A percentile compares a stretch with the other conserved stretches of the same genome.
These are phyloP conservation scores for Scolopax rusticola DNA, from an alignment of 2,797 vertebrate species.

Conservation along the genomic window DNA sequence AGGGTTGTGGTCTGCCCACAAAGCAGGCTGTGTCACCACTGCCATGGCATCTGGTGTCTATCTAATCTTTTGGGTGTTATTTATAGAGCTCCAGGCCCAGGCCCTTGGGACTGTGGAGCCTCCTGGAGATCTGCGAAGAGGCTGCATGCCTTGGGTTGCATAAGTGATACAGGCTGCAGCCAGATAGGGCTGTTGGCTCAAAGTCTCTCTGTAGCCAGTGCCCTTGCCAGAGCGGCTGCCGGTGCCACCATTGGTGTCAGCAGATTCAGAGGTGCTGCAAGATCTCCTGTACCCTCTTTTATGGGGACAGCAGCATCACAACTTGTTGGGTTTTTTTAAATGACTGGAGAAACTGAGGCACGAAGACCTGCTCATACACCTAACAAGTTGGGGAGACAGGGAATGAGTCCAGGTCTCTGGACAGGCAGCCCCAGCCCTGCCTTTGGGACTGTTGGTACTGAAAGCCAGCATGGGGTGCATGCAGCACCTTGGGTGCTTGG, in stretches of 20 bases:
- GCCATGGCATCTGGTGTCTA: not conserved
- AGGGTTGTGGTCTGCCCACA: not conserved
- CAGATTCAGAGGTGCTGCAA: not conserved
- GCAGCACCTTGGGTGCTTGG: too few relatives aligned
- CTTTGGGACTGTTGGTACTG: not conserved
- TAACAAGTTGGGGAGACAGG: rapidly evolving
- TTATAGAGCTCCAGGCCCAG: slow-evolving; percentile 48
- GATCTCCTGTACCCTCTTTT: not conserved
- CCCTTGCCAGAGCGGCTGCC: not conserved
- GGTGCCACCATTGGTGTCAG: rapidly evolving
- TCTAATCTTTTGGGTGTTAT: slow-evolving; percentile 60
- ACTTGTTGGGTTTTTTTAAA: not conserved
- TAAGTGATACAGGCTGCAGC: not conserved
- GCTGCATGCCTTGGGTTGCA: not conserved
- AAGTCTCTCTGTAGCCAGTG: not conserved
- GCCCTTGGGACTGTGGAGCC: not conserved
- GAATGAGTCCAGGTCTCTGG: not conserved
- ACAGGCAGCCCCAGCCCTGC: not conserved
- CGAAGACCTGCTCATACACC: rapidly evolving
- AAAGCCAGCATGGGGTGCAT: not conserved
- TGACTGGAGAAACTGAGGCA: not conserved
- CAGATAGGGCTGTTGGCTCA: rapidly evolving
- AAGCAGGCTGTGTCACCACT: not conserved
- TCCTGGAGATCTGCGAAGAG: not conserved
- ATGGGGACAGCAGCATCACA: not conserved